Percentiles rank a stretch among this genome's conserved stretches.
These are phyloP conservation scores for Drosophila paulistorum DNA, from an alignment of 1,140 invertebrate species.

Conservation along the genomic window DNA sequence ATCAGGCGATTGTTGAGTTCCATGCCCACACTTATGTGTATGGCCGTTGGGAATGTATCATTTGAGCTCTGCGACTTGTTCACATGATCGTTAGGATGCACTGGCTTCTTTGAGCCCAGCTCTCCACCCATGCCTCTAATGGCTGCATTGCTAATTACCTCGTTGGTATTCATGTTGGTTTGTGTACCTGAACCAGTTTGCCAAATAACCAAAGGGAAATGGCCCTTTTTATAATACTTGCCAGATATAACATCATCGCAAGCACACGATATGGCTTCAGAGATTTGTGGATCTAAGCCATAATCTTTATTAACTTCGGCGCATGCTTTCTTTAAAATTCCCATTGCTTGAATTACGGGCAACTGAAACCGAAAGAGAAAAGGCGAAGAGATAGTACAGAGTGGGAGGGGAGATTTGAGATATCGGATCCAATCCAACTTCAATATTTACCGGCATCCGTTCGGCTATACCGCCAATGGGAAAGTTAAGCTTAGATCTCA, in stretches of 20 bases:
- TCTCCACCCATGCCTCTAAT: slow-evolving; percentile 97
- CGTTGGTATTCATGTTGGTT: slow-evolving; percentile 99
- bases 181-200: slow-evolving; percentile 99
- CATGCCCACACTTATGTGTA: slow-evolving; percentile 98
- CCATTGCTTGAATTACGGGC: slow-evolving; percentile 96
- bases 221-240: slow-evolving; percentile 92
- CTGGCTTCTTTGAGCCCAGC: slow-evolving; percentile 95
- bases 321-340: slow-evolving; percentile 98
- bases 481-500: slow-evolving; percentile 97
- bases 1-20: slow-evolving; percentile 93
- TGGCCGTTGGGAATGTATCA: slow-evolving; percentile 99
- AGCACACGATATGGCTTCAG: slow-evolving; percentile 94
- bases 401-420: not conserved
- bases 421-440: not conserved
- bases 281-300: slow-evolving; percentile 94
- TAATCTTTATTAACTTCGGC: slow-evolving; percentile 97
- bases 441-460: slow-evolving; percentile 92
- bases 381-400: not conserved
- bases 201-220: slow-evolving; percentile 99
- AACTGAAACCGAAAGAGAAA: slow-evolving; percentile 83
- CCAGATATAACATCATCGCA: slow-evolving; percentile 98
- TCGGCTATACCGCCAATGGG: slow-evolving; percentile 97
- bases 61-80: slow-evolving; percentile 99
- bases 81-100: slow-evolving; percentile 99
- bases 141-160: slow-evolving; percentile 96